Conservation (phyloP, 2,888 invertebrate species). For the Oscheius sp. region DNA sequence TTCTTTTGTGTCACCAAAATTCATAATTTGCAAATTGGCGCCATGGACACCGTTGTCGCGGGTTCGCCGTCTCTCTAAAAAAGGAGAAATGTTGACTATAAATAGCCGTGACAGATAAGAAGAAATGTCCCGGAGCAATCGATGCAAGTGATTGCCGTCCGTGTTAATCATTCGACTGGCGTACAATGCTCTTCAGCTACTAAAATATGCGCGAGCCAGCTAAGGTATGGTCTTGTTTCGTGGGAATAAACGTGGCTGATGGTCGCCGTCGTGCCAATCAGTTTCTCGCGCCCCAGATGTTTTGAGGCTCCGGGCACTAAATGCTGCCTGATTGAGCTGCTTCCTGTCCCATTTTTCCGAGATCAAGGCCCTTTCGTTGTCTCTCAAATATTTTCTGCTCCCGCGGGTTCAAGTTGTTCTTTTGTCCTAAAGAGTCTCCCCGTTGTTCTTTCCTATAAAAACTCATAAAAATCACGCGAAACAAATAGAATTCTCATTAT, state of each 20-base stretch:
- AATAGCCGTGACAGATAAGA: slow-evolving; percentile 27
- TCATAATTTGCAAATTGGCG: neutral
- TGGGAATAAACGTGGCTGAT: too few relatives aligned
- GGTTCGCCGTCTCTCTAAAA: neutral
- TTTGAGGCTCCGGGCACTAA: slow-evolving; percentile 15
- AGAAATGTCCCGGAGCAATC: slow-evolving; percentile 22
- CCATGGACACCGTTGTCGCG: neutral
- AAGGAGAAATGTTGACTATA: slow-evolving; percentile 19
- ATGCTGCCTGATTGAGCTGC: slow-evolving; percentile 21
- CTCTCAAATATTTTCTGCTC: neutral
- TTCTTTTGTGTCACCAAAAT: too few relatives aligned
- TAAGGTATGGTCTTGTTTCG: slow-evolving; percentile 11
- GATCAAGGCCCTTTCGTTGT: neutral
- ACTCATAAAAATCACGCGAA: neutral
- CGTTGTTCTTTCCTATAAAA: neutral
- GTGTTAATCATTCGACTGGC: slow-evolving; percentile 8
- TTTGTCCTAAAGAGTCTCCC: neutral
- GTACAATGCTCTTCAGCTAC: slow-evolving; percentile 5
- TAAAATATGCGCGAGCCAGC: slow-evolving; percentile 7
- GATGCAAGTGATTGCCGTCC: slow-evolving; percentile 17
- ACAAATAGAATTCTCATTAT: neutral
- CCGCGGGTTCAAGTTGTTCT: neutral
- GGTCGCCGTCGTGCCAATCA: neutral
- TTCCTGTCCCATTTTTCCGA: slow-evolving; percentile 24
- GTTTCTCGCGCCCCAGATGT: slow-evolving; percentile 11